A percentile compares a stretch with the other conserved stretches of the same genome.
Conservation (phyloP, 2,888 invertebrate species). For the Drosophila atroscutellata region DNA sequence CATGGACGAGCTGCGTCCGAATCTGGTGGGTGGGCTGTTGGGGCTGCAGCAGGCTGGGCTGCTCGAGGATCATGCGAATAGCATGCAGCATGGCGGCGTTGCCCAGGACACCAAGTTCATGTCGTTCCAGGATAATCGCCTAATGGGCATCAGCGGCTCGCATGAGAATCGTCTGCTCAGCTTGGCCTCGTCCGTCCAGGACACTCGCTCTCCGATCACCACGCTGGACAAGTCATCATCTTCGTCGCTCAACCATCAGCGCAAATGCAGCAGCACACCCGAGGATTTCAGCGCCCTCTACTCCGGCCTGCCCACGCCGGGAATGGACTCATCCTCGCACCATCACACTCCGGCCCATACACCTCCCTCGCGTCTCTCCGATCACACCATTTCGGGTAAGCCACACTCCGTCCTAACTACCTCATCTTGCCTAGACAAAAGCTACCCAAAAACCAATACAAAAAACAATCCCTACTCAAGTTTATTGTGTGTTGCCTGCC, state of each 20-base stretch:
- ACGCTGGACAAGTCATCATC: conserved; percentile 86
- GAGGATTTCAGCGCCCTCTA: conserved; percentile 96
- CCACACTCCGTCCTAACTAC: neutral
- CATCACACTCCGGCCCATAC: conserved; percentile 90
- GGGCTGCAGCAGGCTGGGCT: conserved; percentile 90
- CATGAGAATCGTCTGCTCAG: conserved; percentile 85
- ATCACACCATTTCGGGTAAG: conserved; percentile 88
- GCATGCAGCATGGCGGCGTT: conserved; percentile 85
- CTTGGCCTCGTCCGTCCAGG: conserved; percentile 85
- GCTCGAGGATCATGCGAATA: conserved; percentile 90
- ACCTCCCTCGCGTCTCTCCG: conserved; percentile 87
- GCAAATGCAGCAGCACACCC: conserved; percentile 93
- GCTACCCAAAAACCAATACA: neutral
- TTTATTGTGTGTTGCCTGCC: neutral
- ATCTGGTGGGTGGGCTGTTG: conserved; percentile 91
- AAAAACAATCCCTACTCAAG: neutral
- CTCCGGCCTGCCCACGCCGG: conserved; percentile 87
- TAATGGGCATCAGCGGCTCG: conserved; percentile 84
- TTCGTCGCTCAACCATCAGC: conserved; percentile 83
- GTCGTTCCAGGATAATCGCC: conserved; percentile 85
- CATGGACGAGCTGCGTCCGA: conserved; percentile 94
- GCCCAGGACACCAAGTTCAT: conserved; percentile 85
- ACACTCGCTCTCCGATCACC: conserved; percentile 86
- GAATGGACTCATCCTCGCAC: conserved; percentile 86
- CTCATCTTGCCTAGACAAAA: neutral